Conservation (phyloP, 92 coral and sea anemone species). For the Epizoanthus scotinus region DNA sequence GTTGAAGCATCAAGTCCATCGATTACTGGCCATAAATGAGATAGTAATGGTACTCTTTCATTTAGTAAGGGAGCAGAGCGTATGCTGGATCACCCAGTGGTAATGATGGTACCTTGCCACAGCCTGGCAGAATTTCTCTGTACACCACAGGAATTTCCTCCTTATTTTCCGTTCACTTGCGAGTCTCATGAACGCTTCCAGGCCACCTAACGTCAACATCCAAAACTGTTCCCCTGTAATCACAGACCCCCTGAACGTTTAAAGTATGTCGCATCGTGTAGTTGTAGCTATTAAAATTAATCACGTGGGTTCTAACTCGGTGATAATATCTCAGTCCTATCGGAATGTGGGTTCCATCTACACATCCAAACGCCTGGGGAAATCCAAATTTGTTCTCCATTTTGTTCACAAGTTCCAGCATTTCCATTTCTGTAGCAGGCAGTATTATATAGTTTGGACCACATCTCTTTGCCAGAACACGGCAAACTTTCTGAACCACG, state of each 20-base stretch:
- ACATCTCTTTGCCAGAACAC: constrained; percentile 17
- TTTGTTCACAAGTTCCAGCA: constrained; percentile 30
- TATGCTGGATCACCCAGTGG: constrained; percentile 30
- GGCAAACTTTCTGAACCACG: constrained; percentile 39
- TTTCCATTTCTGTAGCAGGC: constrained; percentile 40
- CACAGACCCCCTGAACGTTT: constrained; percentile 50
- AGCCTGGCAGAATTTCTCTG: constrained; percentile 27
- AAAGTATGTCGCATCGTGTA: constrained; percentile 47
- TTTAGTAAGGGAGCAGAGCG: constrained; percentile 21
- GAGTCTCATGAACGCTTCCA: constrained; percentile 47
- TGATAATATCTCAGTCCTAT: too few species aligned
- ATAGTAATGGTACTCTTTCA: constrained; percentile 15
- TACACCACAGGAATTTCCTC: constrained; percentile 21
- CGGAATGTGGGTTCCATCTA: constrained; percentile 24
- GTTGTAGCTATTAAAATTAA: too few species aligned
- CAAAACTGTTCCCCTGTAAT: constrained; percentile 27
- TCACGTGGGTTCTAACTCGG: constrained; percentile 41
- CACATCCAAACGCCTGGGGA: constrained; percentile 46
- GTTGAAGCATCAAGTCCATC: too few species aligned
- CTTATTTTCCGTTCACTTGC: constrained; percentile 18
- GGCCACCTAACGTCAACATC: constrained; percentile 48
- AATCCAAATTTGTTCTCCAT: constrained; percentile 50
- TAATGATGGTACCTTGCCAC: constrained; percentile 31
- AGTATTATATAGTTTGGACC: constrained; percentile 33
- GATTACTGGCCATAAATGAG: too few species aligned